Percentiles rank a stretch among this genome's conserved stretches.
Evolutionary conservation across 2,113 vertebrate species (phyloP).

Genomic region (Mesembrinibis cayennensis): DNA sequence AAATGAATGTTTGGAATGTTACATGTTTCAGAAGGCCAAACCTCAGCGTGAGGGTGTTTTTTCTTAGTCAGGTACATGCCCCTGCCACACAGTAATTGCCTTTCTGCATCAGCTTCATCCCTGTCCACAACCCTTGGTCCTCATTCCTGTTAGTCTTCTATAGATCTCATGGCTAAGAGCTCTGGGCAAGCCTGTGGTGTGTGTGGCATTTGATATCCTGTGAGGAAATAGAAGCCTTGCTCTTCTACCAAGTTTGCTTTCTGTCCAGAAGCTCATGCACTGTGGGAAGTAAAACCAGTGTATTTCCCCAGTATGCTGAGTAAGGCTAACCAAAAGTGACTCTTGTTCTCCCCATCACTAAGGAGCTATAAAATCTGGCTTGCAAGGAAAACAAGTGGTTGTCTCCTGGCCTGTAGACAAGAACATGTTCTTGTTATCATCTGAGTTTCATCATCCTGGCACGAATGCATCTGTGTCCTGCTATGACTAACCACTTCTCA

Average conservation of each 20-base stretch:
- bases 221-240: not conserved
- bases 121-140: not conserved
- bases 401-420: not conserved
- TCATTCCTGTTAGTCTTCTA: not conserved
- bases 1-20: not conserved
- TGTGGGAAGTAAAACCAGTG: not conserved
- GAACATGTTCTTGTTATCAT: conserved; percentile 12
- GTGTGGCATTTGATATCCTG: not conserved
- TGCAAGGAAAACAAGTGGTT: not conserved
- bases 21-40: not conserved
- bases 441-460: not conserved
- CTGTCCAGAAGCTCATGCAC: not conserved
- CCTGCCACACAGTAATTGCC: not conserved
- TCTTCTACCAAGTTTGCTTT: too few species aligned
- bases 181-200: not conserved
- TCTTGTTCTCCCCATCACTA: not conserved
- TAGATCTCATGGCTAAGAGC: not conserved
- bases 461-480: not conserved
- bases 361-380: not conserved
- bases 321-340: not conserved
- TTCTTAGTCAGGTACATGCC: not conserved
- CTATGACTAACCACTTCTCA: conserved; percentile 27
- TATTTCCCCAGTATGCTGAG: not conserved
- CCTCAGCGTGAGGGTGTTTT: not conserved
- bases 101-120: not conserved